Percentiles rank a stretch among this genome's conserved stretches.
Conservation (phyloP, 2,113 vertebrate species). For the Bubo bubo region DNA sequence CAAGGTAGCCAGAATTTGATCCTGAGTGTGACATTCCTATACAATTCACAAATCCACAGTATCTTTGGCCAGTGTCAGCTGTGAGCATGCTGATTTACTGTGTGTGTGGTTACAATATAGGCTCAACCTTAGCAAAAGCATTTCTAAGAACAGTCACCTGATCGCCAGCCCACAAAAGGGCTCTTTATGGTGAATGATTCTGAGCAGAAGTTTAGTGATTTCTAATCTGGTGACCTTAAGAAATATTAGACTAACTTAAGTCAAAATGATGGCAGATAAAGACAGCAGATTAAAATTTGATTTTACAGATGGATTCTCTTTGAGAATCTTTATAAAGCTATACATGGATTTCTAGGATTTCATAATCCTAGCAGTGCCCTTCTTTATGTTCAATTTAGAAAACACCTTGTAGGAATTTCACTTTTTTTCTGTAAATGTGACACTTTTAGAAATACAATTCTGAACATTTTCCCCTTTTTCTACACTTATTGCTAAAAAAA, state of each 20-base stretch:
- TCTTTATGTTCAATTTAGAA: neutral
- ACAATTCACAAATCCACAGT: fast-evolving
- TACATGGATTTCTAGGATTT: neutral
- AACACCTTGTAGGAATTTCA: neutral
- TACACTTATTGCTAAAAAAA: neutral
- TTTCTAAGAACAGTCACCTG: neutral
- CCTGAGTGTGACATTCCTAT: neutral
- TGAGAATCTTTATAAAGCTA: neutral
- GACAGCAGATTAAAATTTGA: neutral
- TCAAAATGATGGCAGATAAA: neutral
- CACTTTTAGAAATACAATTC: neutral
- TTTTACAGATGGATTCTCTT: neutral
- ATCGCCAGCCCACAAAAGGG: neutral
- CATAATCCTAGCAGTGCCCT: neutral
- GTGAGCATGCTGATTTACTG: neutral
- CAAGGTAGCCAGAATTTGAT: neutral
- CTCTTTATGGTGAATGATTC: neutral
- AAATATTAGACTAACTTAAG: neutral
- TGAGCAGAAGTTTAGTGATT: neutral
- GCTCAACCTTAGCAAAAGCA: neutral
- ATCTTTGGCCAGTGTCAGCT: neutral
- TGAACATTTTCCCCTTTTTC: neutral
- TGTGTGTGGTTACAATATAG: neutral
- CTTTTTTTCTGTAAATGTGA: neutral
- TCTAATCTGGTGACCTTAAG: neutral